These are phyloP conservation scores for Scarus forsteni DNA, from an alignment of 2,797 vertebrate genomes.

Conservation along the genomic window DNA sequence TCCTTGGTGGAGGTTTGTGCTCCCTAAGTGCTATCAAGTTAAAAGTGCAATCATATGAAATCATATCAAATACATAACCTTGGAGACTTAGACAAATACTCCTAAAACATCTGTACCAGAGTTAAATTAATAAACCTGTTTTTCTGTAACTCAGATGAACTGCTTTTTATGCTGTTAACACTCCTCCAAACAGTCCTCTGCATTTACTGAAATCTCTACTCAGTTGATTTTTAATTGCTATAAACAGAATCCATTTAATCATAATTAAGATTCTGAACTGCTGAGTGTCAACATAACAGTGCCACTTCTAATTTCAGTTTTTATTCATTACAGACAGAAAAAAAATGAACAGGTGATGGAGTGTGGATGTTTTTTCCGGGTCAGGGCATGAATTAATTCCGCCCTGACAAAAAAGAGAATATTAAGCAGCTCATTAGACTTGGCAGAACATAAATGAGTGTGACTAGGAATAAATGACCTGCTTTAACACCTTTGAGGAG, in stretches of 20 bases:
- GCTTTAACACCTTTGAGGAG: conserved; percentile 15
- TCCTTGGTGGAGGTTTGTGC: too few species aligned
- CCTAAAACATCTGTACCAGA: too few species aligned
- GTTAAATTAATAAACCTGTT: too few species aligned
- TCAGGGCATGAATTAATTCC: conserved; percentile 56
- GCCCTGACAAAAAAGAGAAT: conserved; percentile 53
- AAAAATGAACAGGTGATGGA: conserved; percentile 11
- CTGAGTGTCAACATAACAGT: conserved; percentile 26
- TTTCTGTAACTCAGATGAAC: too few species aligned
- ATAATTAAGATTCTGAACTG: conserved; percentile 40
- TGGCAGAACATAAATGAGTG: conserved; percentile 34
- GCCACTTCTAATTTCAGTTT: conserved; percentile 17
- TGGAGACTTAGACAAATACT: too few species aligned
- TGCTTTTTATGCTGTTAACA: neutral
- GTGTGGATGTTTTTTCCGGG: conserved; percentile 1
- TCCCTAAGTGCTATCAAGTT: too few species aligned
- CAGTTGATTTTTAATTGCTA: conserved; percentile 29
- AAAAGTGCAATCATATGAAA: too few species aligned
- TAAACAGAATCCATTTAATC: conserved; percentile 40
- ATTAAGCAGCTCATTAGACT: conserved; percentile 62
- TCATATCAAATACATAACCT: too few species aligned
- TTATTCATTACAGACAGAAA: conserved; percentile 20
- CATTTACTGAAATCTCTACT: conserved; percentile 10
- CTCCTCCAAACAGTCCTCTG: too few species aligned
- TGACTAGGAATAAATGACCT: conserved; percentile 27